phyloP scores from a whole-genome alignment of 2,797 vertebrate species.

The Danionella dracula region DNA sequence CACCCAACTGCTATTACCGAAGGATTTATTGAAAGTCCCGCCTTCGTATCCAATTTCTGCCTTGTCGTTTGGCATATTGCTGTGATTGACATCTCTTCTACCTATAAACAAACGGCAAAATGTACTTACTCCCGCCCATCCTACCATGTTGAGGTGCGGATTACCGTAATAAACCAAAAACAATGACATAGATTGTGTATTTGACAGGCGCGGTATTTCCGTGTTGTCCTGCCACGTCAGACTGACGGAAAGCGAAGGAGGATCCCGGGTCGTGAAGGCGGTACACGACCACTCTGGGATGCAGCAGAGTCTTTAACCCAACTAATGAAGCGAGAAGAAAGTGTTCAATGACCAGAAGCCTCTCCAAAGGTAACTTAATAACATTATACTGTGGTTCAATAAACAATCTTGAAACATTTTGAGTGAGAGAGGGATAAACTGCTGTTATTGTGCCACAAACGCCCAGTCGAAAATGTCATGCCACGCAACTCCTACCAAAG shows the following conservation, averaged over 20 bases:
- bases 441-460: neutral
- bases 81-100: neutral
- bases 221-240: constrained; percentile 49
- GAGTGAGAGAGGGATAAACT: neutral
- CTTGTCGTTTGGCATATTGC: neutral
- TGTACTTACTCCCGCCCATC: neutral
- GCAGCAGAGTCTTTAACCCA: neutral
- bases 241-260: constrained; percentile 44
- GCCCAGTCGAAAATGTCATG: neutral
- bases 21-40: no score
- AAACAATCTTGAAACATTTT: neutral
- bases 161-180: neutral
- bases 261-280: neutral
- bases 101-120: neutral
- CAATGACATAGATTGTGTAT: neutral
- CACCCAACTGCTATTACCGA: no score
- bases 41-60: neutral
- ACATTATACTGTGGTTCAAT: neutral
- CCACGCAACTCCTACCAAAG: neutral
- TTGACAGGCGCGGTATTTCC: constrained; percentile 6
- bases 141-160: neutral
- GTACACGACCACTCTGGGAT: neutral
- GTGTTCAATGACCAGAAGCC: neutral
- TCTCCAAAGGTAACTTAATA: constrained; percentile 33
- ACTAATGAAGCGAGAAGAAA: neutral